A percentile compares a stretch with the other conserved stretches of the same genome.
Conservation (phyloP, 2,113 vertebrate species). For the Nesoenas mayeri region DNA sequence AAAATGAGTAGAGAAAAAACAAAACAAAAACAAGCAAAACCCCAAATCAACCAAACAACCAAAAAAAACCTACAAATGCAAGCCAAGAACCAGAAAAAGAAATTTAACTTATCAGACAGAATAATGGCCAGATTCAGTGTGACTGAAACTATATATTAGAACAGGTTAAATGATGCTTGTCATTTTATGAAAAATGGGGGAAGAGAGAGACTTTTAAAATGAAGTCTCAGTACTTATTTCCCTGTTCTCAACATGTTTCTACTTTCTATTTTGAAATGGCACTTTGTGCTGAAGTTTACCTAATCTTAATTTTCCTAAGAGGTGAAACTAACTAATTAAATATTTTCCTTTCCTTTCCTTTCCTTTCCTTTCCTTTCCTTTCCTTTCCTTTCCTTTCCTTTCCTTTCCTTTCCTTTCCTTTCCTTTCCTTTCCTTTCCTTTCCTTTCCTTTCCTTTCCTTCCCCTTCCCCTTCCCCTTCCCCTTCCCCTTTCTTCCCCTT, state of each 20-base stretch:
- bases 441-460: no score
- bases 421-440: background rate
- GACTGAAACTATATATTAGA: background rate
- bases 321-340: background rate
- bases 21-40: background rate
- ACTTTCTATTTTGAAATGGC: background rate
- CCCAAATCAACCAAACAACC: background rate
- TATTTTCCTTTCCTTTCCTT: no score
- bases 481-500: no score
- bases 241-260: background rate
- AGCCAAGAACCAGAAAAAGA: background rate
- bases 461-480: no score
- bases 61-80: background rate
- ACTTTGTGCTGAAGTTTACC: background rate
- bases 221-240: background rate
- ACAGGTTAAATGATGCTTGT: background rate
- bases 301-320: background rate
- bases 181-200: background rate
- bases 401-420: no score
- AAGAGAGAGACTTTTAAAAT: background rate
- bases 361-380: no score
- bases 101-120: background rate
- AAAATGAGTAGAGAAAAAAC: background rate
- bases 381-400: no score
- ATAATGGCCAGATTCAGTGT: background rate